These are phyloP conservation scores for Actinia tenebrosa DNA, from an alignment of 64 coral and sea anemone genomes.

Conservation along the genomic window DNA sequence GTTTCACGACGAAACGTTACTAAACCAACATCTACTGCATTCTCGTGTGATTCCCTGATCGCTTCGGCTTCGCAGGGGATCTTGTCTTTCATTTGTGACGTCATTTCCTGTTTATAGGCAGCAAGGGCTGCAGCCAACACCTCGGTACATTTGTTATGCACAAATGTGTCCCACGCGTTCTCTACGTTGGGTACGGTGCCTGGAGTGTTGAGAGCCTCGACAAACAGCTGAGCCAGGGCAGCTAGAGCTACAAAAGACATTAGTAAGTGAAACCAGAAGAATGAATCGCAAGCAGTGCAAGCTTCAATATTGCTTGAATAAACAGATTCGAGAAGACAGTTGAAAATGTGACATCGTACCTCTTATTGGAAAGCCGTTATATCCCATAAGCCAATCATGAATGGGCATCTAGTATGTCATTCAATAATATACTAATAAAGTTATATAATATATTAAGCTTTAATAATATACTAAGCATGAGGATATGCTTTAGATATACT, in stretches of 20 bases:
- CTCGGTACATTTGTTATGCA: slow-evolving; percentile 54
- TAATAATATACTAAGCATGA: background rate
- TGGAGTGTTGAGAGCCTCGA: slow-evolving; percentile 68
- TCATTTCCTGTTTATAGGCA: slow-evolving; percentile 38
- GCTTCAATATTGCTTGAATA: no score
- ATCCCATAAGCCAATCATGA: no score
- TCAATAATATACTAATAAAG: no score
- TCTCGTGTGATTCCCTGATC: slow-evolving; percentile 54
- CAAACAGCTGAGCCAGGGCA: slow-evolving; percentile 49
- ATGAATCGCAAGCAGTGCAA: no score
- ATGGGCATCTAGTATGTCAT: no score
- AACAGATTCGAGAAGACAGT: no score
- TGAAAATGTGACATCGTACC: no score
- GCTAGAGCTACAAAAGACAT: slow-evolving; percentile 38
- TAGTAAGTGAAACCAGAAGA: background rate
- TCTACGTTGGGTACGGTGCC: slow-evolving; percentile 68
- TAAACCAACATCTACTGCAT: slow-evolving; percentile 22
- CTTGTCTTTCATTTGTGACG: slow-evolving; percentile 14
- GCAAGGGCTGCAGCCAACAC: slow-evolving; percentile 12
- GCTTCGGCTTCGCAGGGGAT: slow-evolving; percentile 47
- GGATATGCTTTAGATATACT: background rate
- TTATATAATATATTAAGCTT: background rate
- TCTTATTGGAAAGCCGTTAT: no score
- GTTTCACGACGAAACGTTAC: slow-evolving; percentile 32
- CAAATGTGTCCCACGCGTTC: slow-evolving; percentile 65